phyloP scores from a whole-genome alignment of 2,797 vertebrate genomes.

The Emys orbicularis region DNA sequence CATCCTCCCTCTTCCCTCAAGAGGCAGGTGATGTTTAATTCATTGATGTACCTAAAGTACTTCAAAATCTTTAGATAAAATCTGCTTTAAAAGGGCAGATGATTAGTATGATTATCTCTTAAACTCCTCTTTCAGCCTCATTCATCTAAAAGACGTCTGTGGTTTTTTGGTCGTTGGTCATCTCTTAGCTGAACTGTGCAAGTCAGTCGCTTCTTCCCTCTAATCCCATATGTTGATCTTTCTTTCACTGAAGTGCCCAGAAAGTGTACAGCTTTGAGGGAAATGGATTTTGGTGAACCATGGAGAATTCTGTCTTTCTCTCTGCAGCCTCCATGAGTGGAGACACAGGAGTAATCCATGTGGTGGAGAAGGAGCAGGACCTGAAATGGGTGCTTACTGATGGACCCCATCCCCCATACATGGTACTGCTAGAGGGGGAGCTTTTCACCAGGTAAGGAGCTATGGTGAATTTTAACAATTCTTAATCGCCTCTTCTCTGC shows the following conservation, averaged over 20 bases:
- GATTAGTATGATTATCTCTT: background rate
- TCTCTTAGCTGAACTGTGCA: background rate
- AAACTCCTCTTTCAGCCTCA: background rate
- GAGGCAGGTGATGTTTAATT: background rate
- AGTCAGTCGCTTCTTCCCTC: background rate
- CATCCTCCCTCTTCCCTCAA: background rate
- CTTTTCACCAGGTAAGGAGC: slow-evolving; percentile 90
- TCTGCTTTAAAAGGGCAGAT: background rate
- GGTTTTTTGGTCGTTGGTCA: background rate
- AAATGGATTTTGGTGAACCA: fast-evolving
- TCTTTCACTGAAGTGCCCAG: fast-evolving
- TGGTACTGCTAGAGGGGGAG: slow-evolving; percentile 88
- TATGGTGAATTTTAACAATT: fast-evolving
- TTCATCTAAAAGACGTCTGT: too few species aligned
- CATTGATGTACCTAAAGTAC: background rate
- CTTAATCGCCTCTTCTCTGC: background rate
- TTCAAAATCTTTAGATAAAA: background rate
- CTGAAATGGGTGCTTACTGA: slow-evolving; percentile 88
- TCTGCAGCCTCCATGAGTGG: slow-evolving; percentile 90
- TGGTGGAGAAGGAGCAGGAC: slow-evolving; percentile 88
- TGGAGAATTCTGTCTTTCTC: fast-evolving
- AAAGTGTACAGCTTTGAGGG: fast-evolving
- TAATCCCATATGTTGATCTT: background rate
- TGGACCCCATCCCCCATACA: slow-evolving; percentile 91
- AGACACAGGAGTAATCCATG: slow-evolving; percentile 93